These are phyloP conservation scores for Aporophyla lueneburgensis DNA, from an alignment of 2,888 invertebrate genomes.

Conservation along the genomic window DNA sequence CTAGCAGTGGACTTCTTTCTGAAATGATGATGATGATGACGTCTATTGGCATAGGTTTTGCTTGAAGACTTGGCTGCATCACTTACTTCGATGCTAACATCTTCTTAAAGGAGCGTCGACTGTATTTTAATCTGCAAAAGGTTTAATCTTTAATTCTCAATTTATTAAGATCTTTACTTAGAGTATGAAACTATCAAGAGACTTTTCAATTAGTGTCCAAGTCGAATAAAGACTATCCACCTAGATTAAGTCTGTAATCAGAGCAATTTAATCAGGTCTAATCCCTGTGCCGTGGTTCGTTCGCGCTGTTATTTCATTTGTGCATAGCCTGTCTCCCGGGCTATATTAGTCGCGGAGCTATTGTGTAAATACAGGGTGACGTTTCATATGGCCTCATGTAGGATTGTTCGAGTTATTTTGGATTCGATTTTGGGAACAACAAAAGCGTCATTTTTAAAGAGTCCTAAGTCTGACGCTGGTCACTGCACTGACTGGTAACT, in stretches of 20 bases:
- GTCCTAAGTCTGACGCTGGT: too few species aligned
- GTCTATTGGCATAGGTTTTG: background rate
- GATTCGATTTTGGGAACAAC: background rate
- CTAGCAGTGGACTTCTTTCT: too few species aligned
- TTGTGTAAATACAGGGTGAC: conserved; percentile 7
- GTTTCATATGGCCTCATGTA: background rate
- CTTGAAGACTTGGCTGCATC: background rate
- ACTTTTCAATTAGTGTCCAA: conserved; percentile 59
- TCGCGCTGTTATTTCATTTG: conserved; percentile 58
- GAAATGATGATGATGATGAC: too few species aligned
- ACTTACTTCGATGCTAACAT: background rate
- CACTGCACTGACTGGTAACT: too few species aligned
- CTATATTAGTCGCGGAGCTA: conserved; percentile 42
- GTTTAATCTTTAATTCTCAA: conserved; percentile 12
- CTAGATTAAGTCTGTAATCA: conserved; percentile 56
- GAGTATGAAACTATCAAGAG: conserved; percentile 28
- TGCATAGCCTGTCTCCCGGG: conserved; percentile 56
- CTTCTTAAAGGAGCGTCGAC: background rate
- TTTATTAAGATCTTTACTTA: conserved; percentile 11
- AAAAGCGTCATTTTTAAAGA: too few species aligned
- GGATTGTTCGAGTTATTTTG: background rate
- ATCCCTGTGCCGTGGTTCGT: conserved; percentile 45
- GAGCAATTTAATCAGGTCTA: conserved; percentile 59
- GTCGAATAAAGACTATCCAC: conserved; percentile 45
- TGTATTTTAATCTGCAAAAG: background rate